These are phyloP conservation scores for Myiopsitta monachus DNA, from an alignment of 2,113 vertebrate species.

Conservation along the genomic window DNA sequence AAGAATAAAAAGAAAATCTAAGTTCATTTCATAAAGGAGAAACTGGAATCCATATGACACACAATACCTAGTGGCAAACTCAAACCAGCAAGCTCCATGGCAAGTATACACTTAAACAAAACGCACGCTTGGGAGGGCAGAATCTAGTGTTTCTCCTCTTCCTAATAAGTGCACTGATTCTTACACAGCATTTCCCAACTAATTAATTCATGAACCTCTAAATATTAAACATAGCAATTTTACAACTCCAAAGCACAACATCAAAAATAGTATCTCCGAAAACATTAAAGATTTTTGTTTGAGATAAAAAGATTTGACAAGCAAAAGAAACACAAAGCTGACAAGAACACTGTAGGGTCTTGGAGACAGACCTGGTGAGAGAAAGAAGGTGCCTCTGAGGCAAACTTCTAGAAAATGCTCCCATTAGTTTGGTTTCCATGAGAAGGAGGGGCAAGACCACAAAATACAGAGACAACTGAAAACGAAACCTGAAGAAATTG, in stretches of 20 bases:
- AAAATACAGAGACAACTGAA: neutral
- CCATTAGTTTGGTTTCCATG: neutral
- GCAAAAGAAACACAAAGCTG: slow-evolving; percentile 1
- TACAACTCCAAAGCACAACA: slow-evolving; percentile 46
- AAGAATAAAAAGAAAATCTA: neutral
- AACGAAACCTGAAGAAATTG: neutral
- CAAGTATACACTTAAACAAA: neutral
- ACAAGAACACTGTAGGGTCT: neutral
- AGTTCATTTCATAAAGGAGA: neutral
- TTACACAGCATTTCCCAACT: slow-evolving; percentile 28
- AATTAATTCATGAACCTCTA: slow-evolving; percentile 65
- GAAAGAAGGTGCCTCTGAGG: neutral
- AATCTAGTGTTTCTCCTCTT: neutral
- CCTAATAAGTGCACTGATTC: neutral
- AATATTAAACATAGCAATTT: slow-evolving; percentile 61
- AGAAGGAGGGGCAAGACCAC: neutral
- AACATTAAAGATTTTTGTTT: slow-evolving; percentile 38
- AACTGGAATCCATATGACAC: neutral
- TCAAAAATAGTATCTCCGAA: slow-evolving; percentile 20
- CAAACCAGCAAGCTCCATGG: neutral
- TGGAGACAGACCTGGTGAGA: neutral
- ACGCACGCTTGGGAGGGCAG: neutral
- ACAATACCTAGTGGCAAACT: neutral
- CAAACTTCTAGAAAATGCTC: neutral
- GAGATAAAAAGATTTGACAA: slow-evolving; percentile 33